Evolutionary conservation across 2,888 invertebrate genomes (phyloP), one percentile per base, ranked within the genome.

Genomic region (Chydorus sphaericus): DNA sequence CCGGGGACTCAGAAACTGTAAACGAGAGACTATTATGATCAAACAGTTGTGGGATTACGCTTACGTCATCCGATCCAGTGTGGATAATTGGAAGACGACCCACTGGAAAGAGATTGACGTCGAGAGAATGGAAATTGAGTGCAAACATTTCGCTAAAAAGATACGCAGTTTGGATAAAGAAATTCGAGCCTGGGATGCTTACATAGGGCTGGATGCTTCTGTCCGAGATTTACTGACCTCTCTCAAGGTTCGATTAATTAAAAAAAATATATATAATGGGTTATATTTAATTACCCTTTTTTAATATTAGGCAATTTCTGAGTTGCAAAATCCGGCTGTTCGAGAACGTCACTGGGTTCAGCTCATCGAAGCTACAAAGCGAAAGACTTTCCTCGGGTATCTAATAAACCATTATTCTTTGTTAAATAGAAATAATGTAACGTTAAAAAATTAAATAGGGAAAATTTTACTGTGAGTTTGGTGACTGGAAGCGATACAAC

Each of bases 91-190:
- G 96, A 94, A 94, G 70, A 91, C 87, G 1, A 94, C 94, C 0
- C 89, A 90, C 0, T 96, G 96, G 96, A 79, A 89, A 57, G 89
- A 92, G 69, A 92, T 96, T 59, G 93, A 96, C 66, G 93, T 94
- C 38, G 96, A 96, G 72, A 92, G 93, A 66, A 94, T 96, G 93
- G 96, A 96, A 66, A 89, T 94, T 63, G 94, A 96, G 70, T 94
- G 94, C 70, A 96, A 96, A 69, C 91, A 93, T 68, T 96, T 96
- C 70, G 89, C 93, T 2, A 94, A 96, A 72, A 91, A 92, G 70
- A 86, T 91, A 57, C 76, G 89, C 66, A 78, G 87, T 81, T 70
- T 96, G 64, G 94, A 96, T 67, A 96, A 96, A 68, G 96, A 96
- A 74, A 93, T 94, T 89, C 78, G 93, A 64, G 75, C 80, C 62